phyloP scores from a whole-genome alignment of 2,113 vertebrate species.

The Aspidoscelis tigris region DNA sequence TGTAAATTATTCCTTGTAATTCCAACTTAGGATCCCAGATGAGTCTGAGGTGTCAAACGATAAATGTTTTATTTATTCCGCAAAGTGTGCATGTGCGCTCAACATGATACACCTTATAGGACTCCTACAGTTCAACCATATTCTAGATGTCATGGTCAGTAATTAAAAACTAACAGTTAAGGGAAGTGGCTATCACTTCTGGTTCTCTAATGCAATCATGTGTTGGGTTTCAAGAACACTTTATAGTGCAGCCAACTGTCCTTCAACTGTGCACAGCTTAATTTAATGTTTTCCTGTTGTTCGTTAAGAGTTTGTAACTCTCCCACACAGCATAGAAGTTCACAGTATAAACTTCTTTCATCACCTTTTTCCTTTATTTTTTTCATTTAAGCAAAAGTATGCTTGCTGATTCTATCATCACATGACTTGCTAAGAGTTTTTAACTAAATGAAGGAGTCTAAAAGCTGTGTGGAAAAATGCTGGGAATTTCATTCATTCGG shows the following conservation, averaged over 20 bases:
- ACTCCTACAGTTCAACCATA: no score
- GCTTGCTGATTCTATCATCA: background rate
- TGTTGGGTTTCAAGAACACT: no score
- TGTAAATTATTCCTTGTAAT: constrained; percentile 25
- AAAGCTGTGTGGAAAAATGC: background rate
- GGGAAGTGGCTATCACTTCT: no score
- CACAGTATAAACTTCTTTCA: background rate
- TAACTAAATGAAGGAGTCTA: background rate
- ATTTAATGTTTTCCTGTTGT: no score
- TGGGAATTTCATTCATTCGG: background rate
- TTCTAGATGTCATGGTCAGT: no score
- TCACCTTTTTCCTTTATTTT: background rate
- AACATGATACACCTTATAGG: no score
- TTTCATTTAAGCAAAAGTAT: background rate
- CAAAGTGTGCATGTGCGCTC: background rate
- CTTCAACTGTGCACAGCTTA: no score
- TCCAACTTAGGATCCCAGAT: constrained; percentile 24
- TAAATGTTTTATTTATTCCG: constrained; percentile 11
- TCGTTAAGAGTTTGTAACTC: no score
- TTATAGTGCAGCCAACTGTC: no score
- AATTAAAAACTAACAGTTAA: no score
- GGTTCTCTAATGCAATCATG: no score
- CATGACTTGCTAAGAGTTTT: background rate
- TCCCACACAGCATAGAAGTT: background rate
- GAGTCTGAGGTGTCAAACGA: background rate